Percentiles rank a stretch among this genome's conserved stretches.
Evolutionary conservation across 2,888 invertebrate species (phyloP).

Genomic region (Agrotis ipsilon): DNA sequence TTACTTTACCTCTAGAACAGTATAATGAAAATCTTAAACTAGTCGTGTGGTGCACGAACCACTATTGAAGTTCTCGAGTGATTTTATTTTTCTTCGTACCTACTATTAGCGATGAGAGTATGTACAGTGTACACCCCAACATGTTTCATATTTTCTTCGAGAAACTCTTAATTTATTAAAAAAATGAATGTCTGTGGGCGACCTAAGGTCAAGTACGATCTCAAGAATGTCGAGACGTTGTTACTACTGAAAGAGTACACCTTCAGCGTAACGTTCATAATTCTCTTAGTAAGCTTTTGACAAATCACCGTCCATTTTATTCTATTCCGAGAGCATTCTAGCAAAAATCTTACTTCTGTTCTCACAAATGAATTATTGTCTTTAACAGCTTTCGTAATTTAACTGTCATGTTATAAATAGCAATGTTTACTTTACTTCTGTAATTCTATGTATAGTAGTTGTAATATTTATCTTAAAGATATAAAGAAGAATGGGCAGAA

Average conservation of each 20-base stretch:
- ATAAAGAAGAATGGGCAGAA: too few relatives aligned
- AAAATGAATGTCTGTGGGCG: not conserved
- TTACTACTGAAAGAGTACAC: conserved; percentile 26
- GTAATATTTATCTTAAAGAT: conserved; percentile 7
- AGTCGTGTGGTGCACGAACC: too few relatives aligned
- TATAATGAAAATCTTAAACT: not conserved
- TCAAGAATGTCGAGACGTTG: conserved; percentile 24
- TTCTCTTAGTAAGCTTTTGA: conserved; percentile 8
- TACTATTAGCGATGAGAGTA: too few relatives aligned
- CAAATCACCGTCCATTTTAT: conserved; percentile 26
- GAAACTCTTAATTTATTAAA: not conserved
- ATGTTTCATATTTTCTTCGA: not conserved
- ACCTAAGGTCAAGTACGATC: conserved; percentile 10
- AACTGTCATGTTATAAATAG: not conserved
- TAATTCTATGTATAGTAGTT: not conserved
- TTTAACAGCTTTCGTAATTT: not conserved
- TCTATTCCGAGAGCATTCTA: conserved; percentile 2
- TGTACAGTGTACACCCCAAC: too few relatives aligned
- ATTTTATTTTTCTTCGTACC: too few relatives aligned
- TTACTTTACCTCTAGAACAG: not conserved
- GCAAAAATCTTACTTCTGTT: not conserved
- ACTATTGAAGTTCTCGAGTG: too few relatives aligned
- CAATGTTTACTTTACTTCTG: not conserved
- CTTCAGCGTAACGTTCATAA: conserved; percentile 20
- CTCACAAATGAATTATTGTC: conserved; percentile 10